Evolutionary conservation across 2,888 invertebrate species (phyloP), one percentile per base, ranked within the genome.

Genomic region (Pachymerium ferrugineum): DNA sequence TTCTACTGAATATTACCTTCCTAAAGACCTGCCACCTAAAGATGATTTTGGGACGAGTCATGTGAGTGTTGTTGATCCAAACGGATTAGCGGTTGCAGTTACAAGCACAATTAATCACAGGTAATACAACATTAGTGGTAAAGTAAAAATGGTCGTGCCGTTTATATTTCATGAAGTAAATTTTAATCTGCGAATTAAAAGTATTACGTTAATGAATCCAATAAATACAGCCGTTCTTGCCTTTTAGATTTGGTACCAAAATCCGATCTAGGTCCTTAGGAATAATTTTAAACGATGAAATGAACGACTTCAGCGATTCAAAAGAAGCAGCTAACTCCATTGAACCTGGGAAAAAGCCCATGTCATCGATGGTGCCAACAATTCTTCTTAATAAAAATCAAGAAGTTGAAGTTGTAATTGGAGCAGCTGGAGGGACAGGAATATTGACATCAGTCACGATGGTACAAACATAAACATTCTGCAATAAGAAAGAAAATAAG

Each of bases 11-110:
- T 69, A 69, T 69, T 69, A 69, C 16, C 30, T 69, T 16, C 16
- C 22, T 30, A 10, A 38, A 38, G 14, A 28, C 4, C 3, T 5
- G 30, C 29, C 69, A 29, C 12, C 69, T 3, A 10, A 62, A 62
- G 69, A 69, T 28, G 25, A 29, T n/a, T n/a, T n/a, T 29, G 69
- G 69, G 14, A 69, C 69, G 14, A 69, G 4, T 29, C 69, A 69
- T n/a, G 28, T 69, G 25, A 28, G 14, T 3, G 69, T 69, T 16
- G 22, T 29, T 29, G 25, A 22, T 25, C 28, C 69, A 1, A 29
- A 69, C 28, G 69, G 69, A 10, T 3, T 28, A 1, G 69, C 14
- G 16, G 69, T 69, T 2, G 22, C 69, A 25, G 29, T 69, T 29
- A 69, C 69, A 8, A 28, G 30, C 30, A 69, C 69, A 22, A 69